phyloP scores from a whole-genome alignment of 2,888 invertebrate species.

The Diaphora mendica region DNA sequence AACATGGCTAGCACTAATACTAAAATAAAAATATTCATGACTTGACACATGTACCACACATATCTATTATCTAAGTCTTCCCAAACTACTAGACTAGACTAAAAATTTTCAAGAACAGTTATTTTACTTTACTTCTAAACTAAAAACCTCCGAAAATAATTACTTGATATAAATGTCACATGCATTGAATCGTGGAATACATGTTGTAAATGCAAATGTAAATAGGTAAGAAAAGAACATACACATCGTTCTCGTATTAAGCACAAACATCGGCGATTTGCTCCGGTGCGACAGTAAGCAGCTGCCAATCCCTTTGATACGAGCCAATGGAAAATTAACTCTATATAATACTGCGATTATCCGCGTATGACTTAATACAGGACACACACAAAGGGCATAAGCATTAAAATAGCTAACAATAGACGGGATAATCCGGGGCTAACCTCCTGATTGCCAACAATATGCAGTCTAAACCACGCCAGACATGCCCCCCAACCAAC shows the following conservation, averaged over 20 bases:
- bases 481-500: conserved; percentile 36
- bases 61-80: neutral
- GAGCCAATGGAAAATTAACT: conserved; percentile 83
- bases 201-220: conserved; percentile 45
- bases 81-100: neutral
- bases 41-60: too few species aligned
- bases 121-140: neutral
- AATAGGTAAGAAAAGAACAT: conserved; percentile 32
- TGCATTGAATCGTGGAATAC: conserved; percentile 30
- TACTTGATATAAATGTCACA: conserved; percentile 27
- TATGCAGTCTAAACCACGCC: conserved; percentile 67
- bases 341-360: conserved; percentile 84
- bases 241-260: conserved; percentile 29
- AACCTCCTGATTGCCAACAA: conserved; percentile 73
- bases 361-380: conserved; percentile 85
- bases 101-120: neutral
- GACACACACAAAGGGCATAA: conserved; percentile 80
- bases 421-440: conserved; percentile 78
- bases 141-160: neutral
- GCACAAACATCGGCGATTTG: conserved; percentile 62
- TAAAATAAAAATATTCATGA: too few species aligned
- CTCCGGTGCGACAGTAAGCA: conserved; percentile 70
- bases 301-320: conserved; percentile 74
- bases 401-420: conserved; percentile 85
- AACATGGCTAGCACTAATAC: too few species aligned